phyloP scores from a whole-genome alignment of 23 tunicate genomes.

The Phallusia fumigata region DNA sequence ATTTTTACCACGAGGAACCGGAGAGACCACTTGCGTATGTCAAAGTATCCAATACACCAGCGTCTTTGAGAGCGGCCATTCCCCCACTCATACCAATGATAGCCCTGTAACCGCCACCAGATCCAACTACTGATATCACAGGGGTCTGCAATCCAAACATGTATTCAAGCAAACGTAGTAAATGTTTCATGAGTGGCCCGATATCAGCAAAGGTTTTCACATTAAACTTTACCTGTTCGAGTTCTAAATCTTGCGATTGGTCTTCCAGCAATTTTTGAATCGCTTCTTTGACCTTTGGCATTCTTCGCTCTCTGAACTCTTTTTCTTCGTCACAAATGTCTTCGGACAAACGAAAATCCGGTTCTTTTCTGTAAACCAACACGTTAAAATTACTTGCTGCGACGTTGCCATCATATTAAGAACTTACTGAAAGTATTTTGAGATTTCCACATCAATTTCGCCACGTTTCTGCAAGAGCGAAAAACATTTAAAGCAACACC shows the following conservation, averaged over 20 bases:
- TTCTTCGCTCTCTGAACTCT: neutral
- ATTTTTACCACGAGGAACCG: conserved; percentile 53
- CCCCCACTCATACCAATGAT: conserved; percentile 33
- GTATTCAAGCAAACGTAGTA: no score
- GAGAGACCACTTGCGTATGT: conserved; percentile 46
- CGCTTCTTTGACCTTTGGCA: neutral
- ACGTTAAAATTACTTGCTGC: neutral
- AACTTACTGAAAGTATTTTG: neutral
- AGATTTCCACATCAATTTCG: neutral
- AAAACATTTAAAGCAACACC: no score
- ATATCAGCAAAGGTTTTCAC: no score
- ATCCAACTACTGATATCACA: conserved; percentile 37
- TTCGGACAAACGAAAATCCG: neutral
- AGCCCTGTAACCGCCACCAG: conserved; percentile 62
- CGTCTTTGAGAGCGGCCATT: conserved; percentile 45
- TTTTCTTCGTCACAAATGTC: neutral
- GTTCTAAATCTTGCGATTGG: no score
- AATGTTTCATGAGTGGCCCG: no score
- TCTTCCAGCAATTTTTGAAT: neutral
- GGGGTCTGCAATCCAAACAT: conserved; percentile 42
- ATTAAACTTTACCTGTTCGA: no score
- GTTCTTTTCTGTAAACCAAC: neutral
- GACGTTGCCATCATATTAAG: neutral
- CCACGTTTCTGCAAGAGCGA: neutral
- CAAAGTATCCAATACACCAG: conserved; percentile 36